These are phyloP conservation scores for Cyanocitta stelleri DNA, from an alignment of 2,113 vertebrate genomes.

Conservation along the genomic window DNA sequence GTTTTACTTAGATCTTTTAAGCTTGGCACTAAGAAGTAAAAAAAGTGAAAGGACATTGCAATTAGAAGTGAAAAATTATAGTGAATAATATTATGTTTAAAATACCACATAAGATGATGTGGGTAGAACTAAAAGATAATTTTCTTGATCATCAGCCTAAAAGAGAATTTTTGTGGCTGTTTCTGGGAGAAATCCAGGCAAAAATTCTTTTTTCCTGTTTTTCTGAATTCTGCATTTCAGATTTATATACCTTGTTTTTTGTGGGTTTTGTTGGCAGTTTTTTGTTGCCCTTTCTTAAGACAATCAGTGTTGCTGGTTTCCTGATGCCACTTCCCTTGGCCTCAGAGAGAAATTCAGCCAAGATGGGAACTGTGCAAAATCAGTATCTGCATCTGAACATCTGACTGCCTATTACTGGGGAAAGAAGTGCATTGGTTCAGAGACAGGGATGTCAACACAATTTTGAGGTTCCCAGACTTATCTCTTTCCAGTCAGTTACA, in stretches of 20 bases:
- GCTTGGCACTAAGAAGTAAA: not conserved
- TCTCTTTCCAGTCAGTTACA: not conserved
- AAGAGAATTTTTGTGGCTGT: not conserved
- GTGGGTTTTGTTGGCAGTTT: not conserved
- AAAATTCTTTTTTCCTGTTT: not conserved
- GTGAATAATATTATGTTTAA: not conserved
- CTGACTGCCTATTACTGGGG: not conserved
- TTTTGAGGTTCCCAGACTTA: not conserved
- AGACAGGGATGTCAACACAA: rapidly evolving
- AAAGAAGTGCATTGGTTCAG: not conserved
- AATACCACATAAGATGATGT: not conserved
- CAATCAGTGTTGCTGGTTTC: not conserved
- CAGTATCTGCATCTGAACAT: not conserved
- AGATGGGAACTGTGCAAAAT: not conserved
- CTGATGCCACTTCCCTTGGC: not conserved
- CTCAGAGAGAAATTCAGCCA: not conserved
- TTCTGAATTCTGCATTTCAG: not conserved
- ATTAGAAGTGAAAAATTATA: not conserved
- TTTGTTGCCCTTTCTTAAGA: not conserved
- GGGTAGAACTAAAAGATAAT: not conserved
- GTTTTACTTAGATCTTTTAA: not conserved
- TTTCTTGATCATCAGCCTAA: not conserved
- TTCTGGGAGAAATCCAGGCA: not conserved
- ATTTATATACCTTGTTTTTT: not conserved
- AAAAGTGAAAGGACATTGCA: not conserved